Percentiles rank a stretch among this genome's conserved stretches.
phyloP scores from a whole-genome alignment of 2,797 vertebrate genomes.

The Rhinella marina region DNA sequence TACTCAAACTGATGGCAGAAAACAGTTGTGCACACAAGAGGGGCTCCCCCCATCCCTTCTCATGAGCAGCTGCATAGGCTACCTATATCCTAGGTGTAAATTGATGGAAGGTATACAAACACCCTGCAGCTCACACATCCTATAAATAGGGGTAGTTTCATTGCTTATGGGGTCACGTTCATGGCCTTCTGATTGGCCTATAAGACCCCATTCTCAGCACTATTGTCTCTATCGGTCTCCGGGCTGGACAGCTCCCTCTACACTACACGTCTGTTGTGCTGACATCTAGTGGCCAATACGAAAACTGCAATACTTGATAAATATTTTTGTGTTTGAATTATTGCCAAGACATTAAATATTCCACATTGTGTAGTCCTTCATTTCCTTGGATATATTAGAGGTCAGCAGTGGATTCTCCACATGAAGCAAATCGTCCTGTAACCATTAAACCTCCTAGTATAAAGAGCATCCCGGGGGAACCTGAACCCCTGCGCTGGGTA shows the following conservation, averaged over 20 bases:
- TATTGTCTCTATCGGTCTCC: no score
- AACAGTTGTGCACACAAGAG: no score
- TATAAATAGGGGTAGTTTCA: not conserved
- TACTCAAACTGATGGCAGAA: no score
- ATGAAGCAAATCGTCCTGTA: not conserved
- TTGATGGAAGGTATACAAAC: no score
- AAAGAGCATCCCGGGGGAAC: conserved; percentile 23
- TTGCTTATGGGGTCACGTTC: not conserved
- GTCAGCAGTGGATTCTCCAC: not conserved
- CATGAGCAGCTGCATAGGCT: no score
- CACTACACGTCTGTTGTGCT: not conserved
- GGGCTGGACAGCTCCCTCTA: not conserved
- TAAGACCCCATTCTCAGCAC: no score
- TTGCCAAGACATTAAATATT: no score
- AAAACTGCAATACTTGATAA: not conserved
- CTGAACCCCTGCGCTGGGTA: conserved; percentile 34
- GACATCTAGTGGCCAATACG: not conserved
- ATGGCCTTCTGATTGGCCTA: not conserved
- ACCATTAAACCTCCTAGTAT: not conserved
- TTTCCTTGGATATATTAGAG: not conserved
- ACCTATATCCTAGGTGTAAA: no score
- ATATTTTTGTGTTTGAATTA: no score
- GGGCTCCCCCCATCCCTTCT: no score
- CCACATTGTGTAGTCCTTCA: not conserved
- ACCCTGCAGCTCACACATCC: not conserved